Evolutionary conservation across 2,888 invertebrate species (phyloP).

Genomic region (Zaprionus obscuricornis): DNA sequence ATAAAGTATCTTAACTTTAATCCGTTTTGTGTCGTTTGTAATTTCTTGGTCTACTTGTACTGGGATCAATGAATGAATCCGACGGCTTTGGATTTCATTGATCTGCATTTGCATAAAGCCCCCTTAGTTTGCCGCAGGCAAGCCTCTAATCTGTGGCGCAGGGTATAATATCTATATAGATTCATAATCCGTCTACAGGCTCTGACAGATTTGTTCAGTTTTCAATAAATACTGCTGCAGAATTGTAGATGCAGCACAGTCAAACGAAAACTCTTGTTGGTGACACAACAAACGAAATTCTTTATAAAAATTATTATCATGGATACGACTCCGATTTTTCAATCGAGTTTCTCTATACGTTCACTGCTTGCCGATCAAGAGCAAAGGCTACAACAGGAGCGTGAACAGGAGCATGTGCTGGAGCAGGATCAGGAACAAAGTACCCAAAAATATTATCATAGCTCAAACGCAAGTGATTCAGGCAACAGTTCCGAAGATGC

Average conservation of each 20-base stretch:
- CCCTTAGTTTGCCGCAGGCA: not conserved
- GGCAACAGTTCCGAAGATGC: conserved; percentile 52
- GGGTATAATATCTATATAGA: no score
- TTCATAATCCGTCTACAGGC: conserved; percentile 40
- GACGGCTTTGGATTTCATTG: conserved; percentile 65
- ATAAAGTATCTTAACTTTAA: conserved; percentile 38
- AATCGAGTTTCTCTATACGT: conserved; percentile 76
- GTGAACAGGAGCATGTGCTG: not conserved
- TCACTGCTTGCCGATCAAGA: conserved; percentile 44
- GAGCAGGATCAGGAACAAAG: not conserved
- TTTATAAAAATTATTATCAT: conserved; percentile 3
- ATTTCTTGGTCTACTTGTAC: not conserved
- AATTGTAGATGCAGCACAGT: conserved; percentile 25
- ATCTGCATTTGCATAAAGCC: conserved; percentile 46
- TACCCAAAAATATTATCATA: conserved; percentile 10
- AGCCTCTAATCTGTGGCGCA: conserved; percentile 36
- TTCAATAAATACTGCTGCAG: conserved; percentile 31
- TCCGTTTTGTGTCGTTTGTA: conserved; percentile 29
- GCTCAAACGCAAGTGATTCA: conserved; percentile 37
- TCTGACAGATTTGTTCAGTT: not conserved
- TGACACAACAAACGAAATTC: conserved; percentile 1
- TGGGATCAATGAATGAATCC: conserved; percentile 71
- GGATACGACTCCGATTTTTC: conserved; percentile 80
- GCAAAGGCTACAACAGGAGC: not conserved
- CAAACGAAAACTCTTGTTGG: conserved; percentile 1